These are phyloP conservation scores for Rhincodon typus DNA, from an alignment of 2,797 vertebrate species.

Conservation along the genomic window DNA sequence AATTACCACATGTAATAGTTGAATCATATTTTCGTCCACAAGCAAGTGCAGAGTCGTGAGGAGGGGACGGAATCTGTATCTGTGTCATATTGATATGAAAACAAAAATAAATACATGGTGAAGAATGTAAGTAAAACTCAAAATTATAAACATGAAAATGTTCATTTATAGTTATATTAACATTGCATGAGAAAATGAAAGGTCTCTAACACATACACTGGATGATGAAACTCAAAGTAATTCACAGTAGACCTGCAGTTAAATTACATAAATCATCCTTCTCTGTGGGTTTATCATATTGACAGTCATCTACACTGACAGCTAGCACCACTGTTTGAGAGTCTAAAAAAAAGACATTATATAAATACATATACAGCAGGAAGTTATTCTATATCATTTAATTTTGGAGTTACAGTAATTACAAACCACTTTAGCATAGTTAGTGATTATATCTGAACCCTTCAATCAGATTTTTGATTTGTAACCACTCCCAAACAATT, in stretches of 20 bases:
- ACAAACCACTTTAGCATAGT: not conserved
- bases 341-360: not conserved
- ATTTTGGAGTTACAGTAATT: slow-evolving; percentile 13
- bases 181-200: not conserved
- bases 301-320: not conserved
- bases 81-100: not conserved
- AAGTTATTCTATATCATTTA: not conserved
- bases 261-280: not conserved
- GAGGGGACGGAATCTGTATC: not conserved
- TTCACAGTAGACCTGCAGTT: not conserved
- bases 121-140: not conserved
- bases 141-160: not conserved
- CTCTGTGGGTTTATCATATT: not conserved
- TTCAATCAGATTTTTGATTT: not conserved
- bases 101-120: not conserved
- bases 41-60: not conserved
- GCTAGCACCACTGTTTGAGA: not conserved
- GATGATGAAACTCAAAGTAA: not conserved
- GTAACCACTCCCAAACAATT: not conserved
- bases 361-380: not conserved
- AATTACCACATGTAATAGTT: not conserved
- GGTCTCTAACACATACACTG: not conserved
- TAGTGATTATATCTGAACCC: not conserved
- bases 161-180: not conserved
- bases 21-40: not conserved